Base-by-base conservation (phyloP, 2,888 invertebrate genomes). In the Lasioglossum lativentre region DNA sequence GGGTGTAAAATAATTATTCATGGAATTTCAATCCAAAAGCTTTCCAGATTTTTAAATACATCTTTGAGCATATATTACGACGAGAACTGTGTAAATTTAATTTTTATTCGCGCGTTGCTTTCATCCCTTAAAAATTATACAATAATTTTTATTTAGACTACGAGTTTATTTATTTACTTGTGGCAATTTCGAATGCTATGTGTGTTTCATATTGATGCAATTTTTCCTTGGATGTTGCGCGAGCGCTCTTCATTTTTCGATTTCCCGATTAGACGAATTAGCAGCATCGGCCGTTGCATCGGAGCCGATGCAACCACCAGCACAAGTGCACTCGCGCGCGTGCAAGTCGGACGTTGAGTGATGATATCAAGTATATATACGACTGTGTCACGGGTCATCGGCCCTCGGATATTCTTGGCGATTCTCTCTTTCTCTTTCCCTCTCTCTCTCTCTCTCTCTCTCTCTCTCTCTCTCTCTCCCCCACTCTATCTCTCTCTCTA, bases 331-430 rank as follows among this genome's bases (percentile, higher is more conserved):
- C 72, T 83, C 42, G 74, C 84, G 73, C 78, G 77, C 87, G 78
- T 77, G 70, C 82, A 88, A 89, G 86, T 92, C 91, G 88, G 87
- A 90, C 88, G 89, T 89, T 90, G 90, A 91, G 90, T 89, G 89
- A 91, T 91, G 93, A 90, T 92, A 92, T 92, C 90, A 89, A 87
- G 89, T 90, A 89, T 89, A 89, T 88, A 89, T 90, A 89, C 88
- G 91, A 89, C 88, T 92, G 91, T 92, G 90, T 92, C 92, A 92
- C 92, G 92, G 93, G 93, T 93, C 93, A 93, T 92, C 91, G 93
- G 92, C 92, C 93, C 90, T 90, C 85, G 89, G 93, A 93, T 93
- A 93, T 93, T 93, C 93, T 93, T 93, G 92, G 93, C 93, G 91
- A 89, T 85, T 89, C 89, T 90, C 90, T 88, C 89, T 89, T 85